Evolutionary conservation across 2,113 vertebrate genomes (phyloP).

Genomic region (Notothenia coriiceps): DNA sequence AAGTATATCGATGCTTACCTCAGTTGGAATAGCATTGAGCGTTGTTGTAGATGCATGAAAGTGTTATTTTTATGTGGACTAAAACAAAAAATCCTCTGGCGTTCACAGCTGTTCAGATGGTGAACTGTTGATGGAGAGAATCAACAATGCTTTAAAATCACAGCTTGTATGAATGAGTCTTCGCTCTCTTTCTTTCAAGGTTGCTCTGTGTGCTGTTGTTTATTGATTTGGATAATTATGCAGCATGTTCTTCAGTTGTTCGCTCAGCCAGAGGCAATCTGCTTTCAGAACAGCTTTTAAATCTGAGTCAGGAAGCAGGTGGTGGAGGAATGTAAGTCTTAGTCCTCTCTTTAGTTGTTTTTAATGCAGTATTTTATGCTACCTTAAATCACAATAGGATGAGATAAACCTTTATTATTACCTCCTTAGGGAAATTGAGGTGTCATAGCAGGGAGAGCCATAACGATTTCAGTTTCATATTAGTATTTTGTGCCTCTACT

Average conservation of each 20-base stretch:
- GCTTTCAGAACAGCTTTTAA: conserved; percentile 38
- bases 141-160: conserved; percentile 56
- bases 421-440: too few species aligned
- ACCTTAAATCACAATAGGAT: conserved; percentile 3
- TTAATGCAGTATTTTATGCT: conserved; percentile 5
- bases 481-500: too few species aligned
- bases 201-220: conserved; percentile 26
- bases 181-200: conserved; percentile 25
- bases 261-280: conserved; percentile 45
- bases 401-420: too few species aligned
- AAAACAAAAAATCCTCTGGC: not conserved
- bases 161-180: conserved; percentile 5
- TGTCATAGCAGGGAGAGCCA: too few species aligned
- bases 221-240: conserved; percentile 59
- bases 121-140: conserved; percentile 57
- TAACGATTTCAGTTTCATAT: too few species aligned
- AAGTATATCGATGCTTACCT: conserved; percentile 43
- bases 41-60: conserved; percentile 43
- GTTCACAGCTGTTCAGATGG: conserved; percentile 21
- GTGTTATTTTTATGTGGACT: conserved; percentile 4
- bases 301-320: conserved; percentile 48
- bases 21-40: conserved; percentile 38
- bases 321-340: conserved; percentile 35
- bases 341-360: conserved; percentile 22
- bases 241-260: conserved; percentile 62